Percentiles rank a stretch among this genome's conserved stretches.
Evolutionary conservation across 2,113 vertebrate species (phyloP).

Genomic region (Lagopus muta): DNA sequence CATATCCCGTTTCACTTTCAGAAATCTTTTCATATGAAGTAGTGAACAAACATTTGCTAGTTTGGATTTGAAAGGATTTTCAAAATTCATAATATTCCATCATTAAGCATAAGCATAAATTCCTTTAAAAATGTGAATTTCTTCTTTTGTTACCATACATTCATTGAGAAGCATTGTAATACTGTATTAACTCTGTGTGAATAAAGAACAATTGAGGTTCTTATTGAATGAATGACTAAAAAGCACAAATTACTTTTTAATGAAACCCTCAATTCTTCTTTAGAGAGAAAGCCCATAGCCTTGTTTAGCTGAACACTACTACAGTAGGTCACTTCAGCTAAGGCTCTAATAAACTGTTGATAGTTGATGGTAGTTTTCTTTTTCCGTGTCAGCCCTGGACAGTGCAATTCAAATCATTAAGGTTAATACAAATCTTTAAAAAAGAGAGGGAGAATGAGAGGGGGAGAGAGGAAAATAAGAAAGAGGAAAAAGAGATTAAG

Average conservation of each 20-base stretch:
- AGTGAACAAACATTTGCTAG: constrained; percentile 34
- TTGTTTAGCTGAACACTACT: constrained; percentile 70
- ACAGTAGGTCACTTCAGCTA: constrained; percentile 76
- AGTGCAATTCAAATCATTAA: constrained; percentile 67
- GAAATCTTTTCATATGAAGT: neutral
- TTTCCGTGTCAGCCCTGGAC: constrained; percentile 61
- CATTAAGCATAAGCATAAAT: constrained; percentile 33
- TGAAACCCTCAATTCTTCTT: constrained; percentile 78
- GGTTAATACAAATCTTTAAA: constrained; percentile 52
- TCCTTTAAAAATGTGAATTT: constrained; percentile 73
- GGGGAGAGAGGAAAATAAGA: neutral
- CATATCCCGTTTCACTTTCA: neutral
- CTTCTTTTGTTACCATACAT: constrained; percentile 76
- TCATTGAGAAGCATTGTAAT: constrained; percentile 80
- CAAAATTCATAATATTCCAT: constrained; percentile 37
- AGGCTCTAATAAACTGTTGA: constrained; percentile 77
- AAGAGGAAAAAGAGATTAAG: constrained; percentile 51
- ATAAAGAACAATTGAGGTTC: constrained; percentile 79
- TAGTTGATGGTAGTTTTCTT: constrained; percentile 63
- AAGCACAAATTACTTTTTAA: constrained; percentile 84
- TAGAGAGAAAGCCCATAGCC: constrained; percentile 66
- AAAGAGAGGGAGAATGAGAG: neutral
- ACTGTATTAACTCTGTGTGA: constrained; percentile 77
- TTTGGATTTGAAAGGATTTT: constrained; percentile 36
- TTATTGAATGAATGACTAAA: constrained; percentile 77